A percentile compares a stretch with the other conserved stretches of the same genome.
These are phyloP conservation scores for Phalanger gymnotis DNA, from an alignment of 2,797 vertebrate genomes.

Conservation along the genomic window DNA sequence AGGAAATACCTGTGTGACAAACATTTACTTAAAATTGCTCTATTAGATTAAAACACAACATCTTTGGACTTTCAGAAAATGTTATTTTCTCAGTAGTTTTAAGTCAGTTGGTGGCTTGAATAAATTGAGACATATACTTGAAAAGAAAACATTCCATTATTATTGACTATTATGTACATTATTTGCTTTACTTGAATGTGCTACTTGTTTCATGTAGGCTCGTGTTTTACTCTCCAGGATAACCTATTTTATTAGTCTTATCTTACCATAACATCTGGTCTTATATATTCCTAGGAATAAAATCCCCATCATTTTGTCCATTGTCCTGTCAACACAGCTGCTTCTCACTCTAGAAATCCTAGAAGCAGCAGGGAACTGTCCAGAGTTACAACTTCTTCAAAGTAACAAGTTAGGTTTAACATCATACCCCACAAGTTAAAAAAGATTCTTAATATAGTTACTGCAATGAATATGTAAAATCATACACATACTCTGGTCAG, in stretches of 20 bases:
- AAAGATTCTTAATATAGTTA: neutral
- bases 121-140: neutral
- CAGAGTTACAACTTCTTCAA: neutral
- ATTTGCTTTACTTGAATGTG: neutral
- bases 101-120: neutral
- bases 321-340: neutral
- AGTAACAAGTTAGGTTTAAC: neutral
- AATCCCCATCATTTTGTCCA: neutral
- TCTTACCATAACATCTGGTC: neutral
- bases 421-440: neutral
- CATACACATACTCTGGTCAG: neutral
- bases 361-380: neutral
- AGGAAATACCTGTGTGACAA: neutral
- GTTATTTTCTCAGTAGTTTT: neutral
- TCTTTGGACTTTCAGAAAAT: neutral
- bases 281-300: neutral
- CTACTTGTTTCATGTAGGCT: neutral
- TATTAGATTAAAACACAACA: neutral
- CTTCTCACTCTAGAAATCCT: neutral
- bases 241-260: neutral
- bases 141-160: neutral
- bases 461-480: neutral
- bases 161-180: neutral
- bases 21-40: neutral
- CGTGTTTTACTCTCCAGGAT: neutral